Percentiles rank a stretch among this genome's conserved stretches.
Conservation (phyloP, 2,113 vertebrate species). For the Bubo scandiacus region DNA sequence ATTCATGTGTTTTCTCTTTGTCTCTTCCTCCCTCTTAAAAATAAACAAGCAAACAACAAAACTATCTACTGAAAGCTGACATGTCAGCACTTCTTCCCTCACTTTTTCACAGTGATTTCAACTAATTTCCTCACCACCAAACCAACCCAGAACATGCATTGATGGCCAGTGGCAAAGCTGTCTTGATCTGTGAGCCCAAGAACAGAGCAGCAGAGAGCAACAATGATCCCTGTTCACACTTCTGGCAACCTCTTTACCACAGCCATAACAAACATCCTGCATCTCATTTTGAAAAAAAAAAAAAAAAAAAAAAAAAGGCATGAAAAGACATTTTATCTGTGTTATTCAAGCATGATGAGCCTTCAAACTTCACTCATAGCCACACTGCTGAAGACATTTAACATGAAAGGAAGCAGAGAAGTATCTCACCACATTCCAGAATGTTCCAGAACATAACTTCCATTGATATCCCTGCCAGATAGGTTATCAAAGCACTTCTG, state of each 20-base stretch:
- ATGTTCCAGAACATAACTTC: not conserved
- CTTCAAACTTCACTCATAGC: not conserved
- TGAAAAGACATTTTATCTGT: not conserved
- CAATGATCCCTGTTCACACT: not conserved
- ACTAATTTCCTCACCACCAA: not conserved
- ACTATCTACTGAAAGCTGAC: not conserved
- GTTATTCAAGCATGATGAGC: not conserved
- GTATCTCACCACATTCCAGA: not conserved
- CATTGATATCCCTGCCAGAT: not conserved
- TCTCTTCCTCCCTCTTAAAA: not conserved
- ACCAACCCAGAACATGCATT: not conserved
- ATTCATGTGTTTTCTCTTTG: not conserved
- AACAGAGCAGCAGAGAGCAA: not conserved
- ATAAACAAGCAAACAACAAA: not conserved
- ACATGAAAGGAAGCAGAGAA: not conserved
- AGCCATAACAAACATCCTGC: not conserved
- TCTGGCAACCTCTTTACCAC: not conserved
- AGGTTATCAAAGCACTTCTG: not conserved
- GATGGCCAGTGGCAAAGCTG: not conserved
- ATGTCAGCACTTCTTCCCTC: not conserved
- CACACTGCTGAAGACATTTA: not conserved
- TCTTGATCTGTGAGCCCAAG: not conserved
- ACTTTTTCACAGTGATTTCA: not conserved
- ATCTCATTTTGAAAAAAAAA: not conserved
- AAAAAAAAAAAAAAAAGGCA: not conserved